These are phyloP conservation scores for Coregonus suidteri DNA, from an alignment of 2,797 vertebrate genomes.

Conservation along the genomic window DNA sequence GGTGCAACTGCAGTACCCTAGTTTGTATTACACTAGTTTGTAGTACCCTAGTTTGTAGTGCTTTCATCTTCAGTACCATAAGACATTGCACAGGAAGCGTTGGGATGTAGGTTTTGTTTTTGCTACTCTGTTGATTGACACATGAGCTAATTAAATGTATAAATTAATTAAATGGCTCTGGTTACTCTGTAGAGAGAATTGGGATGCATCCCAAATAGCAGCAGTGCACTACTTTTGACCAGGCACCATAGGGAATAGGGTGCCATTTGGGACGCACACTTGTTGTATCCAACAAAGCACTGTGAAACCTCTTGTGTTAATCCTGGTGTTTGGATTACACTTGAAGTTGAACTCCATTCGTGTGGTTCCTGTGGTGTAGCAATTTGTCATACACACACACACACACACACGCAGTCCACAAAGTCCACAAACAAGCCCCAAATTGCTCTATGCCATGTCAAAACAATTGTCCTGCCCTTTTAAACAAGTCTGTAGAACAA, in stretches of 20 bases:
- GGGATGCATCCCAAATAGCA: no score
- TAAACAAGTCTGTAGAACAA: conserved; percentile 35
- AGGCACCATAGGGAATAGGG: no score
- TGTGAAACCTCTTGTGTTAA: neutral
- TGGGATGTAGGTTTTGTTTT: neutral
- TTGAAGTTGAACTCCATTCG: neutral
- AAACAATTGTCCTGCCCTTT: conserved; percentile 19
- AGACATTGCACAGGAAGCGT: no score
- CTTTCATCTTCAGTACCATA: no score
- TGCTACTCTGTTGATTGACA: neutral
- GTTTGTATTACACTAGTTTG: neutral
- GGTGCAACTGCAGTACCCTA: neutral
- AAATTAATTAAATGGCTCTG: neutral
- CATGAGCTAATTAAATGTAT: no score
- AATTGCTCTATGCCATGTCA: conserved; percentile 16
- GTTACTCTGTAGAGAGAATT: neutral
- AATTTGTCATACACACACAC: conserved; percentile 13
- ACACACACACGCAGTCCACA: conserved; percentile 16
- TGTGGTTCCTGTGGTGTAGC: conserved; percentile 1
- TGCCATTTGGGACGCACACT: neutral
- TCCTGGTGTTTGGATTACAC: neutral
- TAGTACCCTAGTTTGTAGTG: no score
- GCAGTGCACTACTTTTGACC: no score
- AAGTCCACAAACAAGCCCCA: conserved; percentile 27
- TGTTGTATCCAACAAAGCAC: neutral